These are phyloP conservation scores for Stichodactyla helianthus DNA, from an alignment of 64 coral and sea anemone species.

Conservation along the genomic window DNA sequence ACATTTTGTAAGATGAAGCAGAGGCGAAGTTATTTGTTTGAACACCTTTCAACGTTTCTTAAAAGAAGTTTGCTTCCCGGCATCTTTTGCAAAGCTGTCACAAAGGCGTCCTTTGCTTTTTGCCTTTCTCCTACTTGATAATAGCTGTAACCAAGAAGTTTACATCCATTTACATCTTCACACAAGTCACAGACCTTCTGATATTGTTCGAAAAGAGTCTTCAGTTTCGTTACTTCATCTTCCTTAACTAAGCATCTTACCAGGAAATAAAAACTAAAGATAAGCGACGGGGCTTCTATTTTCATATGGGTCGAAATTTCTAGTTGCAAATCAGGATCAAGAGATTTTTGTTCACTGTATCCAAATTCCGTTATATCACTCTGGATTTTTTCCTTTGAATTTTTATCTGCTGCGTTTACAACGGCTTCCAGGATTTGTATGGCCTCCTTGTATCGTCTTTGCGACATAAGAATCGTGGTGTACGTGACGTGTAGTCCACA, in stretches of 20 bases:
- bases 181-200: conserved; percentile 43
- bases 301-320: conserved; percentile 32
- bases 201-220: conserved; percentile 1
- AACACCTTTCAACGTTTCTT: conserved; percentile 49
- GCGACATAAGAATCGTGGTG: conserved; percentile 42
- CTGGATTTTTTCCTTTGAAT: conserved; percentile 37
- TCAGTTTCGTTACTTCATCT: no score
- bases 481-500: conserved; percentile 29
- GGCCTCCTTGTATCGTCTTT: conserved; percentile 36
- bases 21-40: conserved; percentile 22
- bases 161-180: conserved; percentile 46
- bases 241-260: no score
- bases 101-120: conserved; percentile 36
- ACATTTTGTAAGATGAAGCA: conserved; percentile 6
- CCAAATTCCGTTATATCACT: conserved; percentile 41
- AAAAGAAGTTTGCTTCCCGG: conserved; percentile 43
- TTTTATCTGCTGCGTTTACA: conserved; percentile 14
- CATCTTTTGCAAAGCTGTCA: conserved; percentile 45
- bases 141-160: conserved; percentile 51
- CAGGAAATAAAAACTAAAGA: no score
- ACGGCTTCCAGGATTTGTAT: conserved; percentile 42
- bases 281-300: no score
- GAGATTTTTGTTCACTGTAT: conserved; percentile 36
- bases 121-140: conserved; percentile 40
- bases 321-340: conserved; percentile 45